Evolutionary conservation across 2,888 invertebrate genomes (phyloP).

Genomic region (Rhabditophanes sp.): DNA sequence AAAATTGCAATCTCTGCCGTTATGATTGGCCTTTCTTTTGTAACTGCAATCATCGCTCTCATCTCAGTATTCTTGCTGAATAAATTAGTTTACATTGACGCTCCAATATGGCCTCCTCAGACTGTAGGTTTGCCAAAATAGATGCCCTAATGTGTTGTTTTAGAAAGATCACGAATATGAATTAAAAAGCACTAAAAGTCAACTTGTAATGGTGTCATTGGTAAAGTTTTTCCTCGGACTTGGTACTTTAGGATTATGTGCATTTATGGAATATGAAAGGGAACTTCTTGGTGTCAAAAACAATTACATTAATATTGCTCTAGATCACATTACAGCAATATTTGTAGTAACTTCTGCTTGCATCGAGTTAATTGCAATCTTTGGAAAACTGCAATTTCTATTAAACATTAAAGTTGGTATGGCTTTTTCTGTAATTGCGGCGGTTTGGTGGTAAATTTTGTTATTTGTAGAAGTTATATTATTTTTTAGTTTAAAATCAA

Average conservation of each 20-base stretch:
- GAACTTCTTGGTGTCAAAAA: conserved; percentile 28
- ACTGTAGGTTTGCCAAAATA: conserved; percentile 12
- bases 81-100: conserved; percentile 27
- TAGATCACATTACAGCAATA: conserved; percentile 37
- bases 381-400: conserved; percentile 21
- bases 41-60: conserved; percentile 26
- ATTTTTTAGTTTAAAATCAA: conserved; percentile 34
- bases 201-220: conserved; percentile 20
- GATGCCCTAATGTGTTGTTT: conserved; percentile 7
- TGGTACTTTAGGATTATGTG: conserved; percentile 31
- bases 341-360: conserved; percentile 29
- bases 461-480: too few species aligned
- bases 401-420: conserved; percentile 40
- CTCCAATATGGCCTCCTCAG: conserved; percentile 23
- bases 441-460: conserved; percentile 41
- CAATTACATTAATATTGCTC: conserved; percentile 38
- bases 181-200: conserved; percentile 16
- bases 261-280: conserved; percentile 39
- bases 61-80: conserved; percentile 28
- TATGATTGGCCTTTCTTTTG: conserved; percentile 30
- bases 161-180: conserved; percentile 32
- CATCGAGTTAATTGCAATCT: conserved; percentile 31
- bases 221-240: conserved; percentile 34
- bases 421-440: conserved; percentile 36
- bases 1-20: conserved; percentile 32